Evolutionary conservation across 2,113 vertebrate genomes (phyloP), one percentile per base, ranked within the genome.

Genomic region (Rattus rattus): DNA sequence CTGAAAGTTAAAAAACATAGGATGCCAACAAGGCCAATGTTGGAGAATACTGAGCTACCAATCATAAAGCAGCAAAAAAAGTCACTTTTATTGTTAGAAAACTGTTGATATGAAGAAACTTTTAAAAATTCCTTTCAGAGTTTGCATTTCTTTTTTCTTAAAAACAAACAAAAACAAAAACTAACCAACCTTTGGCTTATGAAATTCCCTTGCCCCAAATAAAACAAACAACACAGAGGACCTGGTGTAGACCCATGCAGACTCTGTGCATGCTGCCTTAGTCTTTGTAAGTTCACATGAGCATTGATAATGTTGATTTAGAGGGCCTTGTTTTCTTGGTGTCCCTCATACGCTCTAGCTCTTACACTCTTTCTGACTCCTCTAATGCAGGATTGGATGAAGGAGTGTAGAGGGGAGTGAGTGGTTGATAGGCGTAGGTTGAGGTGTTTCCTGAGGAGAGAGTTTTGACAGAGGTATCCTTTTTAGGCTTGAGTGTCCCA

Each of bases 41-140:
- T 95, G 67, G 75, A 90, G 80, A 84, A 61, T 11, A 67, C 54
- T 77, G 94, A 52, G 36, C 20, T 88, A 91, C 96, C 92, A 85
- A 95, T 95, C 93, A 94, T 76, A 80, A 94, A 70, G 43, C 5
- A 92, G 86, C 91, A 89, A 95, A 96, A 95, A 65, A 92, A 89
- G n/a, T 26, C 47, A 76, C 59, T 91, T 95, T 81, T 94, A 97
- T 97, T 96, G 96, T 95, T 93, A 96, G 79, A 39, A 77, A 92
- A 87, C 73, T 87, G 87, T 95, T 89, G 87, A 83, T 96, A 93
- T 75, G 83, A 72, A 93, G 79, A 94, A 79, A 85, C 83, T 49
- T 75, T 47, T 39, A 88, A 96, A 86, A 90, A 94, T 54, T 72
- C 70, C 24, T 91, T 95, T 91, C 47, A 73, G 79, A 90, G 88